Evolutionary conservation across 2,888 invertebrate genomes (phyloP).

Genomic region (Drosophila anomelani): DNA sequence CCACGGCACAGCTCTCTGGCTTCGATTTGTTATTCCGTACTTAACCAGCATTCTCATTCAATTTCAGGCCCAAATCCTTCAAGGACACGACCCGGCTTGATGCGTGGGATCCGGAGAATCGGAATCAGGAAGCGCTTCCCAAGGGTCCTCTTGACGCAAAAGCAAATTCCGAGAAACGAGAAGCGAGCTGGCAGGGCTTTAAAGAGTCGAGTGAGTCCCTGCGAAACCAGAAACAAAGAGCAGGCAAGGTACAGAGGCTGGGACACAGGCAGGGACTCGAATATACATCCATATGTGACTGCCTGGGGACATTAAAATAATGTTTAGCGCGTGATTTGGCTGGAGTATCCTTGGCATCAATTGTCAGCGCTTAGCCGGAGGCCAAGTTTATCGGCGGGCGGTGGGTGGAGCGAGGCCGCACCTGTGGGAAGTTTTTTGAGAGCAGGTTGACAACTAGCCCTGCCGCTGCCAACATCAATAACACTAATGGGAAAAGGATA

Average conservation of each 20-base stretch:
- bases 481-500: conserved; percentile 82
- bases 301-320: conserved; percentile 74
- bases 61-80: conserved; percentile 44
- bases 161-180: conserved; percentile 42
- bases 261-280: not conserved
- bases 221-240: conserved; percentile 3
- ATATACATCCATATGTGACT: conserved; percentile 50
- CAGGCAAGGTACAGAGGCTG: not conserved
- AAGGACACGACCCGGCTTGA: conserved; percentile 48
- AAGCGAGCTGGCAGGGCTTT: conserved; percentile 55
- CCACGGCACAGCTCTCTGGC: not conserved
- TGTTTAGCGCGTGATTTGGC: conserved; percentile 78
- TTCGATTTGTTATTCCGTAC: conserved; percentile 2
- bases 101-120: conserved; percentile 40
- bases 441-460: conserved; percentile 24
- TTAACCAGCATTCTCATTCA: conserved; percentile 9
- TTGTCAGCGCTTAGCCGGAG: conserved; percentile 75
- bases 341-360: conserved; percentile 69
- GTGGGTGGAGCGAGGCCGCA: conserved; percentile 6
- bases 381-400: conserved; percentile 64
- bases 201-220: conserved; percentile 51
- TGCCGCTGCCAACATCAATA: conserved; percentile 76
- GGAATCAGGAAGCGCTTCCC: conserved; percentile 54
- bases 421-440: conserved; percentile 28
- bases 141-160: conserved; percentile 42